A percentile compares a stretch with the other conserved stretches of the same genome.
phyloP scores from a whole-genome alignment of 2,888 invertebrate species.

The Spilarctia lutea region DNA sequence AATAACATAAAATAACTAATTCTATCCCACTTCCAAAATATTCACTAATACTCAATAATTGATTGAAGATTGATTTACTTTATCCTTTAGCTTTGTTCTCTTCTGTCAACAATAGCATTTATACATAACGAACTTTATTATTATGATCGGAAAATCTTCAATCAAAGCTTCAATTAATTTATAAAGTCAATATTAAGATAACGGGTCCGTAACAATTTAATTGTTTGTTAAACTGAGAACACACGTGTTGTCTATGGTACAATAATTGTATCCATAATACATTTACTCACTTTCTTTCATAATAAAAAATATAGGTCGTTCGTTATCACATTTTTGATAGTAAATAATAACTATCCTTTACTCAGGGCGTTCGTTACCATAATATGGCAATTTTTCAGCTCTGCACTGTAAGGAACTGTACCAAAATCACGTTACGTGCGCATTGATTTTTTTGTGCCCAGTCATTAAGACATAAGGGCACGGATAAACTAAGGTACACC shows the following conservation, averaged over 20 bases:
- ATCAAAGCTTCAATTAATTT: slow-evolving; percentile 22
- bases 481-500: neutral
- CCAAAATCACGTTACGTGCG: slow-evolving; percentile 60
- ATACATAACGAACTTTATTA: slow-evolving; percentile 38
- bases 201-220: slow-evolving; percentile 36
- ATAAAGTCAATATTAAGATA: neutral
- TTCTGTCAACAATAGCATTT: slow-evolving; percentile 28
- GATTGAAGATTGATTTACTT: neutral
- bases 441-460: slow-evolving; percentile 62
- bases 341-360: slow-evolving; percentile 21
- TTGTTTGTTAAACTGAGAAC: slow-evolving; percentile 50
- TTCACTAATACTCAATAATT: neutral
- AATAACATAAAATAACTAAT: too few relatives aligned
- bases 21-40: neutral
- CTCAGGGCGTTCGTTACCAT: slow-evolving; percentile 24
- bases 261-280: neutral
- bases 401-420: slow-evolving; percentile 55
- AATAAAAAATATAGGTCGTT: slow-evolving; percentile 1
- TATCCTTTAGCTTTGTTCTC: neutral
- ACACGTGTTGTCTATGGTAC: slow-evolving; percentile 28
- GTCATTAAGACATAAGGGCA: slow-evolving; percentile 48
- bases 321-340: slow-evolving; percentile 13
- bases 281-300: neutral
- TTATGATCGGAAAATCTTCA: slow-evolving; percentile 28
- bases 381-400: slow-evolving; percentile 40